Evolutionary conservation across 2,888 invertebrate genomes (phyloP), one percentile per base, ranked within the genome.

Genomic region (Ditula angustiorana): DNA sequence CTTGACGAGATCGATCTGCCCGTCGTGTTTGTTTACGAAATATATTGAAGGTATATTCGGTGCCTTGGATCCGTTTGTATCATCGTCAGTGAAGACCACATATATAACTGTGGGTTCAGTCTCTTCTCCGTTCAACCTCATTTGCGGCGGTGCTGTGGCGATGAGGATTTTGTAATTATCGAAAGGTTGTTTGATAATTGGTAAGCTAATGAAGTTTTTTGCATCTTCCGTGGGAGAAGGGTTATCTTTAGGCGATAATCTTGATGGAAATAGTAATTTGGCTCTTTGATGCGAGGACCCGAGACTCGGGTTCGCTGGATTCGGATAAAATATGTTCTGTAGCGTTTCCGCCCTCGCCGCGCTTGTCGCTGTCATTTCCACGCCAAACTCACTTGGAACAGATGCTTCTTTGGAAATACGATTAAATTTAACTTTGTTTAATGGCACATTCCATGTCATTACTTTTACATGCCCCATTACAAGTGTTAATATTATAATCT

Each of bases 151-250:
- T 0, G 92, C 90, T 0, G 82, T 80, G 0, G 84, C 91, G 0
- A 92, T 85, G 37, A 92, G 63, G n/a, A 91, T 77, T 66, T 87
- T 88, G 61, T 90, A 91, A 47, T 85, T 74, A 1, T 77, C 70
- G 35, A 75, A 81, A 0, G 83, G 80, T 37, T 87, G 84, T 5
- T 74, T 77, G 2, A 87, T 57, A 4, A 88, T 68, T 0, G 91
- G 90, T 53, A 90, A 73, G 64, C 83, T 83, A 13, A 88, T 76
- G 57, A 76, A 78, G 62, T 77, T 77, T 0, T 67, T 58, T 2
- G 64, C 55, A 5, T 70, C 67, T 46, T 16, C 30, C 3, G 58
- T 62, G 2, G 11, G 13, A 11, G 2, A 19, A 19, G 41, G 19
- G 8, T 19, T 19, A 10, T 41, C 41, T 41, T 41, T 16, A 8